Percentiles rank a stretch among this genome's conserved stretches.
Evolutionary conservation across 2,797 vertebrate genomes (phyloP).

Genomic region (Clarias laeviceps): DNA sequence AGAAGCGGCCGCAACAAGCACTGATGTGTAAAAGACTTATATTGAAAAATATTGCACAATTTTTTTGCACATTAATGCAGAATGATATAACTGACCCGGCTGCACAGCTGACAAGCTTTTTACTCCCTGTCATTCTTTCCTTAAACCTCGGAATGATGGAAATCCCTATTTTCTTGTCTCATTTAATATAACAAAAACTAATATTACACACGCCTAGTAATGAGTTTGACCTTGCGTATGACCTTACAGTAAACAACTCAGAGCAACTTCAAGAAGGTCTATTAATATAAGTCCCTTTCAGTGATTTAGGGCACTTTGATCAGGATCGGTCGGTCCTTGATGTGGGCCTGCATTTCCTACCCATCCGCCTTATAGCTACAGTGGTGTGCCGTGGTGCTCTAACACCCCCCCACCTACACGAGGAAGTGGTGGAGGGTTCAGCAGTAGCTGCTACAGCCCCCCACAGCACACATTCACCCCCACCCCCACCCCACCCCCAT

Average conservation of each 20-base stretch:
- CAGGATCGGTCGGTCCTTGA: conserved; percentile 60
- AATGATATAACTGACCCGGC: not conserved
- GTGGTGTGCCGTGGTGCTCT: conserved; percentile 57
- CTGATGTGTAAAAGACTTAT: not conserved
- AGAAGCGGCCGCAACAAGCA: no score
- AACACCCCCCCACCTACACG: conserved; percentile 59
- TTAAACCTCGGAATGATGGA: not conserved
- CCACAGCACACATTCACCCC: not conserved
- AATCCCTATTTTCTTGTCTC: not conserved
- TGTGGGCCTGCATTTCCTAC: conserved; percentile 62
- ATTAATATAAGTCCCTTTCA: conserved; percentile 72
- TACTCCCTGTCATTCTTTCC: not conserved
- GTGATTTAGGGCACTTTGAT: conserved; percentile 63
- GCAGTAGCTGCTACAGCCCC: conserved; percentile 32
- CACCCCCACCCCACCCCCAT: not conserved
- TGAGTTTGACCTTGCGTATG: conserved; percentile 10
- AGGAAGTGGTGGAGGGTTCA: conserved; percentile 62
- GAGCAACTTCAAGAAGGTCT: not conserved
- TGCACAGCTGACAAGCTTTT: not conserved
- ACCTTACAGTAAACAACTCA: conserved; percentile 23
- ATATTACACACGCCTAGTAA: no score
- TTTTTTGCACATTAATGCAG: not conserved
- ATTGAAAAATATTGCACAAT: not conserved
- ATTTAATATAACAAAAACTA: no score
- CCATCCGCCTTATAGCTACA: conserved; percentile 56